phyloP scores from a whole-genome alignment of 2,113 vertebrate species.

The Bambusicola thoracicus region DNA sequence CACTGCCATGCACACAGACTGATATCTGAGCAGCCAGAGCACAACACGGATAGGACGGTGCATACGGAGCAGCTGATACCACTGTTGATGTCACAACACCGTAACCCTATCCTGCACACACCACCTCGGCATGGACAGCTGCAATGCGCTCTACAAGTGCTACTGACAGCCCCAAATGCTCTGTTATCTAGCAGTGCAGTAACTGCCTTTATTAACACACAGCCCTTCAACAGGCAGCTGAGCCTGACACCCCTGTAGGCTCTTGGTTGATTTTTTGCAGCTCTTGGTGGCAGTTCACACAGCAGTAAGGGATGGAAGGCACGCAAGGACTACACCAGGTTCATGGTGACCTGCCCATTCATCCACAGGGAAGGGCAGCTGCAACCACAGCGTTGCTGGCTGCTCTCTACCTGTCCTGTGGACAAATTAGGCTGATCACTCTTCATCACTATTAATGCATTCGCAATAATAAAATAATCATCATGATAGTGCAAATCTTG shows the following conservation, averaged over 20 bases:
- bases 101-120: not conserved
- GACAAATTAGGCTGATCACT: not conserved
- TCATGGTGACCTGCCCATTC: not conserved
- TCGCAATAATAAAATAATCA: not conserved
- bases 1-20: not conserved
- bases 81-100: rapidly evolving
- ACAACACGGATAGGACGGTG: not conserved
- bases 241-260: too few relatives aligned
- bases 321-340: not conserved
- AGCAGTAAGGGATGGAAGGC: not conserved
- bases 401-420: not conserved
- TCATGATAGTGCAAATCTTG: not conserved
- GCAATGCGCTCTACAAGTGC: not conserved
- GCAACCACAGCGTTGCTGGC: not conserved
- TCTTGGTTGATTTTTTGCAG: not conserved
- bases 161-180: not conserved
- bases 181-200: not conserved
- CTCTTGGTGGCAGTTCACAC: not conserved
- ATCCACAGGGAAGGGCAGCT: not conserved
- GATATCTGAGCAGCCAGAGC: not conserved
- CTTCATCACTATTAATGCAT: not conserved
- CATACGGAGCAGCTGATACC: not conserved
- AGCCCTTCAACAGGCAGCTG: not conserved
- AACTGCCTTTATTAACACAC: not conserved
- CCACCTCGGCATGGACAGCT: not conserved